These are phyloP conservation scores for Hypocryptadius cinnamomeus DNA, from an alignment of 2,113 vertebrate genomes.

Conservation along the genomic window DNA sequence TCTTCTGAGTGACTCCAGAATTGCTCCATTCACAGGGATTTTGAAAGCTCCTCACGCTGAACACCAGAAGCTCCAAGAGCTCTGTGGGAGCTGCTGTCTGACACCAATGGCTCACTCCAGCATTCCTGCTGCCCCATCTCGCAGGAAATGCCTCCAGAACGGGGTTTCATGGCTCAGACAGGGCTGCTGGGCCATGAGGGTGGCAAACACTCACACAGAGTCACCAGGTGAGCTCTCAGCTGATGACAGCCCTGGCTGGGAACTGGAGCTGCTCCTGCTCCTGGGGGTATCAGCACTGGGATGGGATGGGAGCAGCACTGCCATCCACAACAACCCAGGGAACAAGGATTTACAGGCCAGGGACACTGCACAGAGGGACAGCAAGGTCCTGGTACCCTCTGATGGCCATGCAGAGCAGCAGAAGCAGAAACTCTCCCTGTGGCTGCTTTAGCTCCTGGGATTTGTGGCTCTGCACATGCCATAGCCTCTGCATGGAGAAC, in stretches of 20 bases:
- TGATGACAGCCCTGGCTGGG: background rate
- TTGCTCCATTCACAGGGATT: background rate
- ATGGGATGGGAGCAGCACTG: background rate
- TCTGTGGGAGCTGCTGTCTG: background rate
- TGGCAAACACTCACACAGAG: background rate
- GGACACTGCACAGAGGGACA: background rate
- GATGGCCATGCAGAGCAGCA: background rate
- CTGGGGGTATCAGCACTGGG: background rate
- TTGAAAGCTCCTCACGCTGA: background rate
- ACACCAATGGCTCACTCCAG: background rate
- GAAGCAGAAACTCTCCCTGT: background rate
- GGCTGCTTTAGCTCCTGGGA: background rate
- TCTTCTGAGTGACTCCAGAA: background rate
- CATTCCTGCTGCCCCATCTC: background rate
- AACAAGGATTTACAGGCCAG: background rate
- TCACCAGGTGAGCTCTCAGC: background rate
- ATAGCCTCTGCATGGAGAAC: background rate
- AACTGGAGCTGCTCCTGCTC: background rate
- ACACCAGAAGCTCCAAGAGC: background rate
- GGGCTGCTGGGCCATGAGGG: background rate
- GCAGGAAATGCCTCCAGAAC: accelerated
- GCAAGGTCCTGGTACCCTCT: background rate
- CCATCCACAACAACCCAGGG: accelerated
- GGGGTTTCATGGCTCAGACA: background rate
- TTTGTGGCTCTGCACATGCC: background rate